Evolutionary conservation across 2,113 vertebrate species (phyloP).

Genomic region (Hypomesus transpacificus): DNA sequence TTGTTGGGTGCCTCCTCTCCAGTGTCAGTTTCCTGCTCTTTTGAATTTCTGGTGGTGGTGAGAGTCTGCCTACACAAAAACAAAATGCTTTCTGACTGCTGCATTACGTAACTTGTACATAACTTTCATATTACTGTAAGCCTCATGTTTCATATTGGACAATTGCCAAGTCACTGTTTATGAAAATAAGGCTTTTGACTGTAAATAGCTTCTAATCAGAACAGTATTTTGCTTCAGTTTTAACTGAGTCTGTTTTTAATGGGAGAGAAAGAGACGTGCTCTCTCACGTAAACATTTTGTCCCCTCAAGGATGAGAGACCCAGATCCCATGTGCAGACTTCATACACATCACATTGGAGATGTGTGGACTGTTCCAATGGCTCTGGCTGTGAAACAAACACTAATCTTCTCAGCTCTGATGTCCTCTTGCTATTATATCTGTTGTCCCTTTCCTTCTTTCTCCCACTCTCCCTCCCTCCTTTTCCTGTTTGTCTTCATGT

Average conservation of each 20-base stretch:
- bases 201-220: too few species aligned
- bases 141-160: too few species aligned
- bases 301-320: conserved; percentile 30
- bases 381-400: too few species aligned
- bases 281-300: not conserved
- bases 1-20: too few species aligned
- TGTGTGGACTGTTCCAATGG: too few species aligned
- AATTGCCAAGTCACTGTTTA: too few species aligned
- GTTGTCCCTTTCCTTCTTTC: not conserved
- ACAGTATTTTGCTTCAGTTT: not conserved
- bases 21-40: too few species aligned
- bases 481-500: conserved; percentile 45
- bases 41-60: not conserved
- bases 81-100: not conserved
- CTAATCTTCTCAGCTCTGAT: too few species aligned
- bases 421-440: too few species aligned
- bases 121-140: too few species aligned
- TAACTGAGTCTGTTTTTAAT: conserved; percentile 1
- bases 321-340: conserved; percentile 10
- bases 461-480: conserved; percentile 25
- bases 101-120: too few species aligned
- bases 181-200: too few species aligned
- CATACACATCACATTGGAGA: conserved; percentile 4
- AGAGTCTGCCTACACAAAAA: not conserved
- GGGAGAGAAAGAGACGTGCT: conserved; percentile 6